A percentile compares a stretch with the other conserved stretches of the same genome.
These are phyloP conservation scores for Globodera rostochiensis DNA, from an alignment of 1,140 invertebrate genomes.

Conservation along the genomic window DNA sequence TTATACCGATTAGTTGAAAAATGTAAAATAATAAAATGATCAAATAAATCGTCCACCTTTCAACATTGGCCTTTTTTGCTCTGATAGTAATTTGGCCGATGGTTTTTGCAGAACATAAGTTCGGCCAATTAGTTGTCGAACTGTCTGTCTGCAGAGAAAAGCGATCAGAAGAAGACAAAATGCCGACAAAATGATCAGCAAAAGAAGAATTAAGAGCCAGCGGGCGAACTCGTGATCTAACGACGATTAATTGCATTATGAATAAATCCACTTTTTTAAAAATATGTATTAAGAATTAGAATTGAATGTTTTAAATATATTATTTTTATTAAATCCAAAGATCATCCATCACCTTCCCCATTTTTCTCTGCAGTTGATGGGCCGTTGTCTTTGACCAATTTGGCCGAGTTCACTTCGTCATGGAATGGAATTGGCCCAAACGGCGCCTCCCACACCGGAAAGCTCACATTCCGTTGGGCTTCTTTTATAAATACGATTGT, in stretches of 20 bases:
- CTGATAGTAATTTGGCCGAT: too few species aligned
- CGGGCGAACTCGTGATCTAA: background rate
- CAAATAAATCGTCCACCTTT: background rate
- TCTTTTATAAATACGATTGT: background rate
- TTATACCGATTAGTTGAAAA: too few species aligned
- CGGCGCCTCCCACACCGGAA: slow-evolving; percentile 7
- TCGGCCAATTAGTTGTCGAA: background rate
- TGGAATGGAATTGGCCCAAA: slow-evolving; percentile 4
- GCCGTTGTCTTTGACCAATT: background rate
- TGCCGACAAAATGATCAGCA: background rate
- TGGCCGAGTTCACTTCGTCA: background rate
- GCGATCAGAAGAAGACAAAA: background rate
- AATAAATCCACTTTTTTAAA: background rate
- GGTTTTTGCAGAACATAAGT: background rate
- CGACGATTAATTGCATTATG: background rate
- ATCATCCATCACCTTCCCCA: background rate
- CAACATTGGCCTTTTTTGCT: background rate
- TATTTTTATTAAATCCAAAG: too few species aligned
- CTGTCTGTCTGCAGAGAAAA: background rate
- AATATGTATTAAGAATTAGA: background rate
- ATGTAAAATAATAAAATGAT: background rate
- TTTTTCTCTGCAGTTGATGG: background rate
- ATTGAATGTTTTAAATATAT: background rate
- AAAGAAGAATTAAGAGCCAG: background rate
- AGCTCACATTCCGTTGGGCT: background rate